phyloP scores from a whole-genome alignment of 2,888 invertebrate genomes.

The Cerastoderma edule region DNA sequence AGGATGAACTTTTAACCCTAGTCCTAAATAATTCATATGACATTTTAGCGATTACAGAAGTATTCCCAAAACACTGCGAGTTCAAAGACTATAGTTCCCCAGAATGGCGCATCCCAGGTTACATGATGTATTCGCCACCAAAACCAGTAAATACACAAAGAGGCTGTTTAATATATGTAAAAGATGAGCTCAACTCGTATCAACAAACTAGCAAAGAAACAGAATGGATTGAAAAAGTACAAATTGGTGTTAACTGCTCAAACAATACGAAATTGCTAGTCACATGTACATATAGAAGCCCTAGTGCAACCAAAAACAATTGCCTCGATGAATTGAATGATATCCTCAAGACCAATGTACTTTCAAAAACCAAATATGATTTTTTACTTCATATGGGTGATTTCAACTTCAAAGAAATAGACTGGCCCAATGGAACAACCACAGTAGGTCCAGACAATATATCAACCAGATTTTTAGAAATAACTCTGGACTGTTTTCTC shows the following conservation, averaged over 20 bases:
- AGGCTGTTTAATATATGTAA: neutral
- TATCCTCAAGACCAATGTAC: neutral
- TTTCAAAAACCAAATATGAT: neutral
- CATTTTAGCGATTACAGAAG: neutral
- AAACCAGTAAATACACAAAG: neutral
- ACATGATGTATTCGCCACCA: neutral
- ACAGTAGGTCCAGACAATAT: neutral
- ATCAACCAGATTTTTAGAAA: too few relatives aligned
- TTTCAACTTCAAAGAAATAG: constrained; percentile 7
- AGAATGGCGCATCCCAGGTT: neutral
- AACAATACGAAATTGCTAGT: neutral
- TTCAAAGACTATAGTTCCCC: neutral
- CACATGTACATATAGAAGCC: constrained; percentile 1
- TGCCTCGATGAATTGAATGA: neutral
- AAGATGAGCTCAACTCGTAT: neutral
- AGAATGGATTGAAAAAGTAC: neutral
- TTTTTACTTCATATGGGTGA: neutral
- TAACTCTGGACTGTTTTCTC: neutral
- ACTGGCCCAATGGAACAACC: neutral
- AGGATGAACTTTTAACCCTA: neutral
- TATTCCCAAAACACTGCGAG: neutral
- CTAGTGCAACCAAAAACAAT: neutral
- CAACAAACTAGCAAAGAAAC: neutral
- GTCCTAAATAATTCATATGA: neutral
- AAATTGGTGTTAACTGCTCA: neutral